Conservation (phyloP, 2,797 vertebrate genomes). For the Chromis chromis region DNA sequence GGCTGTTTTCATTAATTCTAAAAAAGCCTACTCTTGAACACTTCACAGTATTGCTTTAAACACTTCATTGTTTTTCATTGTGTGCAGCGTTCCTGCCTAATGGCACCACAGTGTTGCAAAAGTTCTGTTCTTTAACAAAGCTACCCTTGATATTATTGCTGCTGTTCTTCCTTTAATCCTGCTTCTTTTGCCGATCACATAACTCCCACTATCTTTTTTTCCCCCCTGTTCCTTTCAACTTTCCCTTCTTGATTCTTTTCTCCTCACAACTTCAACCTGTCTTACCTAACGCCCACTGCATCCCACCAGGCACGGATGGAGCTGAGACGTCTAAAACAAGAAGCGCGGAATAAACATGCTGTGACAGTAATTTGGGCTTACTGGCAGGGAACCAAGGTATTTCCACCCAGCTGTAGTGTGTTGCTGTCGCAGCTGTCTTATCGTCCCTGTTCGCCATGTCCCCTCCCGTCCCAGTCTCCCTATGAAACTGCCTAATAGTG, state of each 20-base stretch:
- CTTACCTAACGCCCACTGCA: slow-evolving; percentile 66
- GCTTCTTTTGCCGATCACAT: slow-evolving; percentile 70
- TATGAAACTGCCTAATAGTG: slow-evolving; percentile 26
- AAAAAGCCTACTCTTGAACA: slow-evolving; percentile 12
- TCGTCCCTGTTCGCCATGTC: slow-evolving; percentile 49
- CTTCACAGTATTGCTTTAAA: slow-evolving; percentile 27
- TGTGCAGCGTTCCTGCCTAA: slow-evolving; percentile 24
- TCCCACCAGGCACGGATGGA: slow-evolving; percentile 94
- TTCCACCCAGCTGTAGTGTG: slow-evolving; percentile 72
- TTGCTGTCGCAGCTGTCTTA: slow-evolving; percentile 69
- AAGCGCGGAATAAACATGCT: slow-evolving; percentile 93
- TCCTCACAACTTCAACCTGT: slow-evolving; percentile 57
- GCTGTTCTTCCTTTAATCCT: slow-evolving; percentile 58
- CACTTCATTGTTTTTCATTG: slow-evolving; percentile 13
- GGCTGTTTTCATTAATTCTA: slow-evolving; percentile 12
- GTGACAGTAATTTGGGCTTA: slow-evolving; percentile 99
- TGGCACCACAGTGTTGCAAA: slow-evolving; percentile 35
- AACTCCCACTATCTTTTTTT: slow-evolving; percentile 54
- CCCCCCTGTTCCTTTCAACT: slow-evolving; percentile 26
- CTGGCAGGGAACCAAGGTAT: slow-evolving; percentile 99
- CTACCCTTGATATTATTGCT: slow-evolving; percentile 52
- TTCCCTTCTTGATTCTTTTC: slow-evolving; percentile 50
- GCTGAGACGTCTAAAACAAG: slow-evolving; percentile 96
- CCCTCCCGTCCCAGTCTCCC: slow-evolving; percentile 30
- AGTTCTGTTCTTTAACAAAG: slow-evolving; percentile 40